phyloP scores from a whole-genome alignment of 37 sponge, comb jelly and placozoan species.

The Beroe ovata region DNA sequence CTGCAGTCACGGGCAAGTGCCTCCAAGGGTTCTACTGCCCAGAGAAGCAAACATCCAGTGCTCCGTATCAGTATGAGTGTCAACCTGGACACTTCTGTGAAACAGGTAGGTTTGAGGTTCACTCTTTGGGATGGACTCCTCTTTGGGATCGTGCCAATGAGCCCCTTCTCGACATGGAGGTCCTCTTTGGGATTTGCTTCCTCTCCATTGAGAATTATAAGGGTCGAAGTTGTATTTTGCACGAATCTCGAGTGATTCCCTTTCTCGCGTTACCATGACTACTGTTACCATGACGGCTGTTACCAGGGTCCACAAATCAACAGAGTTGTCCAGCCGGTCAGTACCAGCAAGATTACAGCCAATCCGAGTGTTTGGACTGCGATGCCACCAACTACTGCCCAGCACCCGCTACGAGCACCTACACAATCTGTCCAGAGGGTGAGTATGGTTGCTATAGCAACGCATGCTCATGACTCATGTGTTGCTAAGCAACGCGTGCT shows the following conservation, averaged over 20 bases:
- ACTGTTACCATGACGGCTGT: too few relatives aligned
- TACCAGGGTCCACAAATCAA: slow-evolving; percentile 45
- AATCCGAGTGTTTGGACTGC: neutral
- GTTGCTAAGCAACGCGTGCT: too few relatives aligned
- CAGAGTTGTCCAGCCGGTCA: neutral
- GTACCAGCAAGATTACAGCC: slow-evolving; percentile 60
- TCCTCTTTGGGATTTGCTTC: too few relatives aligned
- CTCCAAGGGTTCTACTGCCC: slow-evolving; percentile 60
- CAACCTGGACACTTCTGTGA: slow-evolving; percentile 66
- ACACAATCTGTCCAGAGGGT: slow-evolving; percentile 65
- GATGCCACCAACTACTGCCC: slow-evolving; percentile 62
- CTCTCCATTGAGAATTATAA: too few relatives aligned
- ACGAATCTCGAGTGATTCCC: too few relatives aligned
- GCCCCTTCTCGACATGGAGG: too few relatives aligned
- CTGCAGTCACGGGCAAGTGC: neutral
- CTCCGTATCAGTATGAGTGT: slow-evolving; percentile 67
- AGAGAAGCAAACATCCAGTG: neutral
- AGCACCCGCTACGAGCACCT: slow-evolving; percentile 13
- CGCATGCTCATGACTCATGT: too few relatives aligned
- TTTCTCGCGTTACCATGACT: too few relatives aligned
- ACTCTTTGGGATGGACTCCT: too few relatives aligned
- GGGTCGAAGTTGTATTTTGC: too few relatives aligned
- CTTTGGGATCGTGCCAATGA: too few relatives aligned
- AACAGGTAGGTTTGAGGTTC: slow-evolving; percentile 22
- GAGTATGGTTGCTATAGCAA: neutral